A percentile compares a stretch with the other conserved stretches of the same genome.
Evolutionary conservation across 2,797 vertebrate species (phyloP).

Genomic region (Phrynocephalus forsythii): DNA sequence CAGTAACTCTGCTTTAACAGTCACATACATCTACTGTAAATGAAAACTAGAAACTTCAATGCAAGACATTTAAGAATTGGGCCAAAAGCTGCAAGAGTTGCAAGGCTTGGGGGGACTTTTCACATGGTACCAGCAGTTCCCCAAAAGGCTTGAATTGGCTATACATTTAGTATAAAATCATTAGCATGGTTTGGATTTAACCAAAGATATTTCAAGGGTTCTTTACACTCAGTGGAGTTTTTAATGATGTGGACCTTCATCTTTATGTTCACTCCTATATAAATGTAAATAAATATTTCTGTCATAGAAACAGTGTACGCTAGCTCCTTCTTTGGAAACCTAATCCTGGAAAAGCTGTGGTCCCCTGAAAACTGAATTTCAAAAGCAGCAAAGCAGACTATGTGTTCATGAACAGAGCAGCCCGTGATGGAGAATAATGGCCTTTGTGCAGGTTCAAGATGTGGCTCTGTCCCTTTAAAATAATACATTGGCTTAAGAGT

Average conservation of each 20-base stretch:
- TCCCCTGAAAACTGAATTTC: neutral
- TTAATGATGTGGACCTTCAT: no score
- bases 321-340: neutral
- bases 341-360: no score
- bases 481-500: no score
- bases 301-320: no score
- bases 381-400: neutral
- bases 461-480: neutral
- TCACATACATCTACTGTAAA: neutral
- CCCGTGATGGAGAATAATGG: neutral
- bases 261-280: no score
- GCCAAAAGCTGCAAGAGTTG: neutral
- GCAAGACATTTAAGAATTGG: neutral
- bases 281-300: no score
- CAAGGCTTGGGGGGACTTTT: neutral
- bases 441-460: neutral
- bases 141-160: neutral
- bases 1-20: neutral
- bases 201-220: no score
- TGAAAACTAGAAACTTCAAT: neutral
- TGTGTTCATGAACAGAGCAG: neutral
- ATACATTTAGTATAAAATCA: neutral
- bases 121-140: neutral
- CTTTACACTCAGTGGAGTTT: no score
- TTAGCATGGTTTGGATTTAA: neutral